Percentiles rank a stretch among this genome's conserved stretches.
Conservation (phyloP, 2,888 invertebrate genomes). For the Agonum fuliginosum region DNA sequence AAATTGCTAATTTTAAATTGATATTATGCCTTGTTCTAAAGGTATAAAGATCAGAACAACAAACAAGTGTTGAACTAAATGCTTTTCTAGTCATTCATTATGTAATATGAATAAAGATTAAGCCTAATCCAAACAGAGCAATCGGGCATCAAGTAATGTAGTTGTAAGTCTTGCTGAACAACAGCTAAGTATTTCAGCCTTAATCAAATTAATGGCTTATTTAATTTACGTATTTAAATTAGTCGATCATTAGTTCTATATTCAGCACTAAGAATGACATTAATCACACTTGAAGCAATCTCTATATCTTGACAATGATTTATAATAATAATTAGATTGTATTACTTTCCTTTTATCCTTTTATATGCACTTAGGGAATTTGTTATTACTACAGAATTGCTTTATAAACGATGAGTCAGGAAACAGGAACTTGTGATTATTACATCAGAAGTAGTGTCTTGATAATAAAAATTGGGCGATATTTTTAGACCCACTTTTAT, state of each 20-base stretch:
- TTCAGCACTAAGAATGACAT: slow-evolving; percentile 17
- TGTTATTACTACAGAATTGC: neutral
- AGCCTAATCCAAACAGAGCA: neutral
- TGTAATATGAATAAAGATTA: neutral
- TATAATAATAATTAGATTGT: neutral
- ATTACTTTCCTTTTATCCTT: neutral
- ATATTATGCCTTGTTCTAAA: too few relatives aligned
- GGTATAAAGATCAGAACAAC: too few relatives aligned
- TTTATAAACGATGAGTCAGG: neutral
- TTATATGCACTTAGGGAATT: neutral
- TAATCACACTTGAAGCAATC: neutral
- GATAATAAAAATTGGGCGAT: slow-evolving; percentile 19
- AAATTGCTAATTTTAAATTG: too few relatives aligned
- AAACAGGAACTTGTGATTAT: slow-evolving; percentile 4
- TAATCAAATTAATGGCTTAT: slow-evolving; percentile 42
- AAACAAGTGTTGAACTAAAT: too few relatives aligned
- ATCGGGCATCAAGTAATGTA: neutral
- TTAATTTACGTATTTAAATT: slow-evolving; percentile 9
- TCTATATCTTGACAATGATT: neutral
- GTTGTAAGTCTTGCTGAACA: slow-evolving; percentile 34
- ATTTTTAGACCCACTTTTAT: slow-evolving; percentile 30
- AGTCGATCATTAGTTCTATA: neutral
- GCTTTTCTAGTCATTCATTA: too few relatives aligned
- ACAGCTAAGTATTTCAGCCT: slow-evolving; percentile 15
- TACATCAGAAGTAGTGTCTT: slow-evolving; percentile 12